phyloP scores from a whole-genome alignment of 2,113 vertebrate genomes.

The Rhineura floridana region DNA sequence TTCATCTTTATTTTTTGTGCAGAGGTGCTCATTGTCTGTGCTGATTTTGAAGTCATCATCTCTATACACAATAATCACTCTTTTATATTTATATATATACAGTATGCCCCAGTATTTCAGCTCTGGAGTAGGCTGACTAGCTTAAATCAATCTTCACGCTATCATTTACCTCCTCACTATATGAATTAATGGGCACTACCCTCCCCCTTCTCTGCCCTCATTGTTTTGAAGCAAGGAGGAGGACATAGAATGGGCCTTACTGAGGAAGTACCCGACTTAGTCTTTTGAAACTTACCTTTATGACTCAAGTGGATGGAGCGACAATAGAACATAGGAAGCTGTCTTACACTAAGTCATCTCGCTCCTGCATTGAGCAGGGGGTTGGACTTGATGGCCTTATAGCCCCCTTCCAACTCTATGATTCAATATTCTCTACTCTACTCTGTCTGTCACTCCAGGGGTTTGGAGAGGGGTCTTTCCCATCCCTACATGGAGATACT shows the following conservation, averaged over 20 bases:
- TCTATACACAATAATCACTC: too few relatives aligned
- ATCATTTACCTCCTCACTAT: not conserved
- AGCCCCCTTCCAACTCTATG: too few relatives aligned
- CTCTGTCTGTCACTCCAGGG: not conserved
- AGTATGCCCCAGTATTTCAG: not conserved
- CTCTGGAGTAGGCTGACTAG: not conserved
- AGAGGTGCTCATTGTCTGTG: too few relatives aligned
- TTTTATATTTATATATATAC: not conserved
- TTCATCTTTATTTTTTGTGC: too few relatives aligned
- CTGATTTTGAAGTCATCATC: too few relatives aligned
- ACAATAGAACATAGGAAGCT: too few relatives aligned
- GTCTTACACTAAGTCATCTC: too few relatives aligned
- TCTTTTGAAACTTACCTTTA: not conserved
- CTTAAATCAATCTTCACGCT: not conserved
- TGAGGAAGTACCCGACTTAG: not conserved
- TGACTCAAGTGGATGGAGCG: not conserved
- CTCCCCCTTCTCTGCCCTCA: not conserved
- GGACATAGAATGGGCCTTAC: not conserved
- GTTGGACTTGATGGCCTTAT: too few relatives aligned
- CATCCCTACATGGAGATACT: not conserved
- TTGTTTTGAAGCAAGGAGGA: not conserved
- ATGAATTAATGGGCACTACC: not conserved
- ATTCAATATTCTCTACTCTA: too few relatives aligned
- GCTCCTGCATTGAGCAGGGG: too few relatives aligned
- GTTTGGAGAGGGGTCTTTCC: not conserved